These are phyloP conservation scores for Caenorhabditis parvicauda DNA, from an alignment of 2,888 invertebrate species.

Conservation along the genomic window DNA sequence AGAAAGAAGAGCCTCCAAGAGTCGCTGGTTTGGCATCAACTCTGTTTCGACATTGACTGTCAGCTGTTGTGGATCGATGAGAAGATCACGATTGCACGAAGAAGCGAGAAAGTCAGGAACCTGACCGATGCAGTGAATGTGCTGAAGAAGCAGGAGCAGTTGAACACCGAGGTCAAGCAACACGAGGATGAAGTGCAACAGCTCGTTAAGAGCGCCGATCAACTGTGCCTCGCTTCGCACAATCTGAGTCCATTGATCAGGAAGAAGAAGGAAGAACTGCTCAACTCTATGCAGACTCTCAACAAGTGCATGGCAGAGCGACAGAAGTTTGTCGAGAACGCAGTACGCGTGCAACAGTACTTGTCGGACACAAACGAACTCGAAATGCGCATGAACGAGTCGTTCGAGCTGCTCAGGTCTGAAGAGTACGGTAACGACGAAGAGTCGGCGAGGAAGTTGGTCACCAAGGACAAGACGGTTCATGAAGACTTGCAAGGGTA, in stretches of 20 bases:
- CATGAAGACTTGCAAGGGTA: constrained; percentile 56
- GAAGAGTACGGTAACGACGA: constrained; percentile 82
- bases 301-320: constrained; percentile 38
- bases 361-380: constrained; percentile 58
- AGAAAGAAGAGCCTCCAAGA: constrained; percentile 81
- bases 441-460: constrained; percentile 83
- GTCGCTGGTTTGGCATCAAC: constrained; percentile 85
- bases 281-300: constrained; percentile 64
- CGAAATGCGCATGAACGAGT: constrained; percentile 87
- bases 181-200: constrained; percentile 82
- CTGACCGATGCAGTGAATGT: constrained; percentile 87
- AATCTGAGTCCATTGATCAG: constrained; percentile 79
- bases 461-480: constrained; percentile 86
- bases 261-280: constrained; percentile 72
- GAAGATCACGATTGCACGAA: constrained; percentile 76
- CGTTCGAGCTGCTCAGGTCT: constrained; percentile 78
- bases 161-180: constrained; percentile 83
- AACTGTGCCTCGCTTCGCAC: constrained; percentile 76
- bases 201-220: constrained; percentile 77
- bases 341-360: constrained; percentile 80
- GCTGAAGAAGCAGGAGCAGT: constrained; percentile 84
- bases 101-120: constrained; percentile 75
- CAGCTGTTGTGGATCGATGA: constrained; percentile 94
- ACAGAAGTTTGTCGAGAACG: constrained; percentile 71
- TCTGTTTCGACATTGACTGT: constrained; percentile 85